Evolutionary conservation across 2,888 invertebrate genomes (phyloP).

Genomic region (Leptinotarsa juncta): DNA sequence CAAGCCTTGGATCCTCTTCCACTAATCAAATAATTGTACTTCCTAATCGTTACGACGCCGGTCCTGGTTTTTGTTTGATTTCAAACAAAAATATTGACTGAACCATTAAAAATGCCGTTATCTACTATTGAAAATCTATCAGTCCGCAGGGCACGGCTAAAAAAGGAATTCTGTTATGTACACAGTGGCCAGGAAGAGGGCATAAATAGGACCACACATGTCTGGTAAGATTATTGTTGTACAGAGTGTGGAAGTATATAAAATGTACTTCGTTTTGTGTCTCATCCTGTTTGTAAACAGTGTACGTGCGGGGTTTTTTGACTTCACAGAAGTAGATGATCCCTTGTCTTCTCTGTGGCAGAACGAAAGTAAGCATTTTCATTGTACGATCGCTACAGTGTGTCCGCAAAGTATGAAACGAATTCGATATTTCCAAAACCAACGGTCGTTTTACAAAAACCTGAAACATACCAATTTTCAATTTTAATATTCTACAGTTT

Average conservation of each 20-base stretch:
- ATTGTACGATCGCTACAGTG: neutral
- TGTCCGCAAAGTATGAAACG: too few relatives aligned
- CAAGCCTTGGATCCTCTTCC: too few relatives aligned
- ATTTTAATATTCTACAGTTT: too few relatives aligned
- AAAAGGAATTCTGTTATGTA: constrained; percentile 46
- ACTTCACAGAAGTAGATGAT: constrained; percentile 57
- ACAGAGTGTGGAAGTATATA: neutral
- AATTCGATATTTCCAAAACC: too few relatives aligned
- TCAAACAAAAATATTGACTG: constrained; percentile 21
- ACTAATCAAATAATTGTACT: neutral
- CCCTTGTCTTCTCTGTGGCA: constrained; percentile 55
- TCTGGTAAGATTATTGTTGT: constrained; percentile 16
- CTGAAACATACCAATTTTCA: too few relatives aligned
- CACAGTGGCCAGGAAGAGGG: constrained; percentile 34
- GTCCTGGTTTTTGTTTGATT: constrained; percentile 17
- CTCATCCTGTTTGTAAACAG: constrained; percentile 9
- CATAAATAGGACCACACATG: constrained; percentile 36
- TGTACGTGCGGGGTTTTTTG: constrained; percentile 51
- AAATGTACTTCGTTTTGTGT: constrained; percentile 30
- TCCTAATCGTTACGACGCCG: neutral
- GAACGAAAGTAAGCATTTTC: constrained; percentile 48
- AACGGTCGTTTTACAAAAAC: too few relatives aligned
- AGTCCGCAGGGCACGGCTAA: constrained; percentile 28
- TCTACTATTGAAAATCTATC: constrained; percentile 24
- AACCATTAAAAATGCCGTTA: constrained; percentile 27